A percentile compares a stretch with the other conserved stretches of the same genome.
phyloP scores from a whole-genome alignment of 2,888 invertebrate species.

The Abrostola triplasia region DNA sequence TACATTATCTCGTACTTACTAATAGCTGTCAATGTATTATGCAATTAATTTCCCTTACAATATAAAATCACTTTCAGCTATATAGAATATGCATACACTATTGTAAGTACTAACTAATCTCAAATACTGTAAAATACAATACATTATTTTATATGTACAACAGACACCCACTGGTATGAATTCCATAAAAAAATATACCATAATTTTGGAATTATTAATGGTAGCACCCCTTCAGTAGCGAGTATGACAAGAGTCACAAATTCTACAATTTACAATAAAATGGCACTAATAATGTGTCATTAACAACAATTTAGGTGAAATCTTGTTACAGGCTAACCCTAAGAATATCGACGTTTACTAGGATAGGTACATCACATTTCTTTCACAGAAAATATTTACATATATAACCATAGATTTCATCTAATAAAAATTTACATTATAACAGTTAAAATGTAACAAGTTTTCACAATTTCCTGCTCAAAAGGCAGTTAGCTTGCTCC shows the following conservation, averaged over 20 bases:
- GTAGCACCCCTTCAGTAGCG: slow-evolving; percentile 89
- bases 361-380: slow-evolving; percentile 82
- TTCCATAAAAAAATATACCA: slow-evolving; percentile 88
- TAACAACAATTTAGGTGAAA: slow-evolving; percentile 86
- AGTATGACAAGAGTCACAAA: slow-evolving; percentile 89
- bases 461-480: slow-evolving; percentile 82
- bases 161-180: slow-evolving; percentile 87
- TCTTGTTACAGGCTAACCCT: slow-evolving; percentile 88
- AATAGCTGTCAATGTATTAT: slow-evolving; percentile 87
- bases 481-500: slow-evolving; percentile 86
- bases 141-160: slow-evolving; percentile 85
- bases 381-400: slow-evolving; percentile 84
- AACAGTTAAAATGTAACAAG: slow-evolving; percentile 89
- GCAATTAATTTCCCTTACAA: slow-evolving; percentile 85
- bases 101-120: slow-evolving; percentile 87
- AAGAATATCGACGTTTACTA: slow-evolving; percentile 79
- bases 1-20: slow-evolving; percentile 84
- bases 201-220: slow-evolving; percentile 88
- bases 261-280: slow-evolving; percentile 87
- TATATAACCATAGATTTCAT: slow-evolving; percentile 84
- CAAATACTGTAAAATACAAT: slow-evolving; percentile 88
- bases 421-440: slow-evolving; percentile 86
- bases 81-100: slow-evolving; percentile 87
- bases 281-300: slow-evolving; percentile 88
- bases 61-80: slow-evolving; percentile 88